Conservation (phyloP, 2,797 vertebrate genomes). For the Peromyscus aztecus region DNA sequence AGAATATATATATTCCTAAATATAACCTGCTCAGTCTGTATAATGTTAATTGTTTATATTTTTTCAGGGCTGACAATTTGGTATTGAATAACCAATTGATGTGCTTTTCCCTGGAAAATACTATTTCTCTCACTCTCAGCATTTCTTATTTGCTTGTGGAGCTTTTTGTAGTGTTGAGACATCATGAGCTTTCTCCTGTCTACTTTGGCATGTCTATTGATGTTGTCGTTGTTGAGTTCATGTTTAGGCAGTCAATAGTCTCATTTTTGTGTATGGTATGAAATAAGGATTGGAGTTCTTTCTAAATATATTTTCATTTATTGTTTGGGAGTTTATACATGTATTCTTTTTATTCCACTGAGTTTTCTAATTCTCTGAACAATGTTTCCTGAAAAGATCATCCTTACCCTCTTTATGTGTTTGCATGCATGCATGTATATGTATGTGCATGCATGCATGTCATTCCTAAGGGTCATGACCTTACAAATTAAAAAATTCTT, state of each 20-base stretch:
- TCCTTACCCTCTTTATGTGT: not conserved
- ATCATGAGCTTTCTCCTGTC: not conserved
- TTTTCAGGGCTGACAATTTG: not conserved
- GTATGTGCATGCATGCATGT: not conserved
- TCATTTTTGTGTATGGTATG: not conserved
- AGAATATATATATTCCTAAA: not conserved
- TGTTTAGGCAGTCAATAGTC: not conserved
- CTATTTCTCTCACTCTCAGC: not conserved
- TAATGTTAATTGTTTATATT: not conserved
- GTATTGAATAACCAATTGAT: not conserved
- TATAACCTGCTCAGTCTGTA: not conserved
- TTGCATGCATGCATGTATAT: no score
- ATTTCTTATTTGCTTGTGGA: not conserved
- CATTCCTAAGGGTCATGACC: not conserved
- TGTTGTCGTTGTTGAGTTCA: not conserved
- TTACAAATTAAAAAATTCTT: not conserved
- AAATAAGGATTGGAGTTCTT: not conserved
- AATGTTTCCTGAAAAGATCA: not conserved
- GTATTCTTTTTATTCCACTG: not conserved
- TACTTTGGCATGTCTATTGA: not conserved
- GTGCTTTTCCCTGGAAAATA: not conserved
- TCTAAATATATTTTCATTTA: not conserved
- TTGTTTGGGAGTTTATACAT: not conserved
- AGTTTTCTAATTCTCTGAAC: not conserved
- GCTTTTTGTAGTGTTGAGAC: not conserved